Evolutionary conservation across 2,113 vertebrate genomes (phyloP), one percentile per base, ranked within the genome.

Genomic region (Myiagra hebetior): DNA sequence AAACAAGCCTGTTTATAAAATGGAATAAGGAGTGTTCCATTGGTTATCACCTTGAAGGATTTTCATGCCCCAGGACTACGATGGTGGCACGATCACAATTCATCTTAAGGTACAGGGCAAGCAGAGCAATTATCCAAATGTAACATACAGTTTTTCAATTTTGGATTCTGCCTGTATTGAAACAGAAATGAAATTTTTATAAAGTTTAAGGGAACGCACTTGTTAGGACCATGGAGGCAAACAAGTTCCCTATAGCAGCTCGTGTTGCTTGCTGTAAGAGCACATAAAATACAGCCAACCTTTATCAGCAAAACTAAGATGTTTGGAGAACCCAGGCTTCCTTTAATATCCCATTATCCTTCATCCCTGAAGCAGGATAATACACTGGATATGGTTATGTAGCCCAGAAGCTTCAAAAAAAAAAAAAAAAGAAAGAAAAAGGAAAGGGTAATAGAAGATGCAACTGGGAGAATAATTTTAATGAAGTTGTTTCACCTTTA

Each of bases 401-500:
- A 93, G 81, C 49, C 27, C 52, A 63, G n/a, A 90, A 83, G 39
- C 31, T 78, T 59, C 15, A 87, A 21, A 65, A 37, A 65, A 2
- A 13, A 46, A 21, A 22, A 44, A 15, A 17, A 46, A 15, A n/a
- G n/a, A n/a, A 27, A 20, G 6, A 7, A 64, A 55, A 60, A 60
- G 1, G 16, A 59, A 76, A 84, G 50, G 10, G 24, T 50, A 82
- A 89, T 35, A 92, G 65, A 85, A 89, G 59, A 80, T 3, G 6
- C 53, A 81, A 87, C 42, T 11, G 27, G 67, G 56, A 94, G 79
- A 94, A 93, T 44, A 69, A 76, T 65, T 74, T 85, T 56, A 59
- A 96, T 90, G 41, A 97, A 94, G 87, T 68, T 56, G 33, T 83
- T 95, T 94, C 85, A 87, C 80, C 81, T 95, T 93, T 67, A 73